Conservation (phyloP, 2,888 invertebrate species). For the Melieria crassipennis region DNA sequence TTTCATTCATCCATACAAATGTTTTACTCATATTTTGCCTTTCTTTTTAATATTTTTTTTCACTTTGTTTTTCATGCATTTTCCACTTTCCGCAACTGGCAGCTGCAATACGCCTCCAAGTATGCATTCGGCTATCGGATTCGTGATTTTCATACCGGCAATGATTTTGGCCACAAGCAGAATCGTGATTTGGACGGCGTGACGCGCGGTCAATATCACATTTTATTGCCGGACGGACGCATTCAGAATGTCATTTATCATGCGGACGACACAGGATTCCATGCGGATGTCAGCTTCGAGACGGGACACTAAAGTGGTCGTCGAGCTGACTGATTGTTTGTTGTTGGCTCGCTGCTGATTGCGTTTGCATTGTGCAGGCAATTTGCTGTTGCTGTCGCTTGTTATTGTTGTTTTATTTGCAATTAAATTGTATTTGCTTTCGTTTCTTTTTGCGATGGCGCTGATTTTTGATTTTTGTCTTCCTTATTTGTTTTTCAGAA, state of each 20-base stretch:
- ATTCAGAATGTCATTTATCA: constrained; percentile 81
- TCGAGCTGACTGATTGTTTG: background rate
- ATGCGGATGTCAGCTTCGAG: constrained; percentile 79
- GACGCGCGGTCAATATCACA: constrained; percentile 79
- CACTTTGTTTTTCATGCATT: constrained; percentile 40
- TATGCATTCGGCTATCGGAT: constrained; percentile 79
- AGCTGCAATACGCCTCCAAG: constrained; percentile 72
- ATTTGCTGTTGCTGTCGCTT: too few species aligned
- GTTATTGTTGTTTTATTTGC: too few species aligned
- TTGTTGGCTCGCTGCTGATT: background rate
- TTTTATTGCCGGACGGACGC: constrained; percentile 81
- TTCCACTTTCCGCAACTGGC: constrained; percentile 42
- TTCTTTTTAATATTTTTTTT: constrained; percentile 23
- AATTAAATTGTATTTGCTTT: too few species aligned
- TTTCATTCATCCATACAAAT: constrained; percentile 10
- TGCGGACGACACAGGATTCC: constrained; percentile 80
- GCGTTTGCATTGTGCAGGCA: too few species aligned
- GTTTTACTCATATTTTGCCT: constrained; percentile 6
- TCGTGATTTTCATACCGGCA: constrained; percentile 75
- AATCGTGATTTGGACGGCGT: constrained; percentile 73
- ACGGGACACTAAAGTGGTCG: constrained; percentile 27
- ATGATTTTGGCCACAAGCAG: constrained; percentile 82
- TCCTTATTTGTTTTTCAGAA: too few species aligned
- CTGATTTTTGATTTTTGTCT: background rate
- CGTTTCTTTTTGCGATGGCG: background rate